A percentile compares a stretch with the other conserved stretches of the same genome.
Evolutionary conservation across 2,113 vertebrate species (phyloP).

Genomic region (Phyllopteryx taeniolatus): DNA sequence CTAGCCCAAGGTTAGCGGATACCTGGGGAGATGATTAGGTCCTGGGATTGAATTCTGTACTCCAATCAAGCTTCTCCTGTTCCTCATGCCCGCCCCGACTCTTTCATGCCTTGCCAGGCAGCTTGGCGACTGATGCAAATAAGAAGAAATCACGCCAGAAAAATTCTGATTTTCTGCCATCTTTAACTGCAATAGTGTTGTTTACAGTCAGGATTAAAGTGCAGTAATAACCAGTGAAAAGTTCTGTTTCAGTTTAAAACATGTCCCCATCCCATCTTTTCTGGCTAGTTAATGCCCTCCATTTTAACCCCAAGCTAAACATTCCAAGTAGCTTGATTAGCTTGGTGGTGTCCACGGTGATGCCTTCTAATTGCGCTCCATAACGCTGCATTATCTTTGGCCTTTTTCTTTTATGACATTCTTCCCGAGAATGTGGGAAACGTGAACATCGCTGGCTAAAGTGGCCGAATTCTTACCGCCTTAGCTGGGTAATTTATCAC

Average conservation of each 20-base stretch:
- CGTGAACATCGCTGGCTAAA: background rate
- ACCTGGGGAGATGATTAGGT: constrained; percentile 50
- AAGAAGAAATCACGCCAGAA: constrained; percentile 23
- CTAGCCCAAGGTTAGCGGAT: constrained; percentile 2
- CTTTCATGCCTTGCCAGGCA: constrained; percentile 46
- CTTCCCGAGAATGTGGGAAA: background rate
- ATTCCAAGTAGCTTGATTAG: background rate
- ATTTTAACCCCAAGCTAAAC: background rate
- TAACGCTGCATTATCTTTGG: background rate
- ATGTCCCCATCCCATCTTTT: background rate
- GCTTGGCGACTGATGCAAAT: constrained; percentile 38
- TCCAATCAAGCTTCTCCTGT: constrained; percentile 20
- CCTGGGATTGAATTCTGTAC: constrained; percentile 24
- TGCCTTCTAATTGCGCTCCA: background rate
- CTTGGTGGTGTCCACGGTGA: background rate
- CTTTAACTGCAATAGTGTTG: constrained; percentile 1
- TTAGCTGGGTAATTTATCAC: background rate
- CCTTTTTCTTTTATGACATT: background rate
- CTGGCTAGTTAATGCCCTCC: background rate
- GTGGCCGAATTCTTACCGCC: background rate
- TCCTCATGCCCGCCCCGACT: constrained; percentile 18
- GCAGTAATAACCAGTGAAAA: constrained; percentile 9
- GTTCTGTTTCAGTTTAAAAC: background rate
- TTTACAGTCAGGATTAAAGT: constrained; percentile 13
- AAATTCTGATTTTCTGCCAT: constrained; percentile 15